Base-by-base conservation (phyloP, 2,113 vertebrate species). In the Platysteira castanea region DNA sequence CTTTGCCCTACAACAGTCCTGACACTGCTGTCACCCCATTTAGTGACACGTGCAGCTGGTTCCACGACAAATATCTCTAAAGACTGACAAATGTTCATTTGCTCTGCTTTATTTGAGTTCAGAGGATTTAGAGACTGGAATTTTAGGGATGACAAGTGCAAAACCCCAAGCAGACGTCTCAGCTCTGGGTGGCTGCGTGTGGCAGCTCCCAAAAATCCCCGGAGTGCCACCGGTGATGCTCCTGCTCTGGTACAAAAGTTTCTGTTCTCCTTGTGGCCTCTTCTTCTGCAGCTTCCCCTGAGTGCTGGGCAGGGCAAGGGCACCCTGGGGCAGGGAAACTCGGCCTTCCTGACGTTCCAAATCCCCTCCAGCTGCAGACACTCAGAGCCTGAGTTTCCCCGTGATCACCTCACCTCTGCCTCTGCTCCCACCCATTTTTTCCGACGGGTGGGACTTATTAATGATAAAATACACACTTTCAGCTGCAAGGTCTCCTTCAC, bases 1-100 rank as follows among this genome's bases (percentile, higher is more conserved):
- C 10, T 15, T 68, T 21, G 21, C 27, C 10, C 49, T 61, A 17
- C 15, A 27, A 2, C 6, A 5, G 6, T 56, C 78, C 57, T 64
- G 53, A 23, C 10, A 16, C 9, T 27, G 70, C 21, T 35, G 1
- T 6, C 59, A 10, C 37, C 31, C 11, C 18, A 3, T 12, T 35
- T 52, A 33, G 8, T 52, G 30, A 50, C 49, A 15, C 5, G 6
- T 6, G 26, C 11, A 57, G 4, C 15, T 3, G 2, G 1, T 41
- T 70, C 53, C 42, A 41, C 28, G 60, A 5, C 9, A 50, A 42
- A 22, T 13, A 12, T 6, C 46, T 56, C 37, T 18, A 31, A 28
- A 37, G 12, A 33, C 5, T 44, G 15, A 20, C 82, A 67, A 77
- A 70, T 46, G 49, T 4, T 12, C n/a, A n/a, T 21, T 54, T 59